Base-by-base conservation (phyloP, 2,113 vertebrate species). In the Opisthocomus hoazin region DNA sequence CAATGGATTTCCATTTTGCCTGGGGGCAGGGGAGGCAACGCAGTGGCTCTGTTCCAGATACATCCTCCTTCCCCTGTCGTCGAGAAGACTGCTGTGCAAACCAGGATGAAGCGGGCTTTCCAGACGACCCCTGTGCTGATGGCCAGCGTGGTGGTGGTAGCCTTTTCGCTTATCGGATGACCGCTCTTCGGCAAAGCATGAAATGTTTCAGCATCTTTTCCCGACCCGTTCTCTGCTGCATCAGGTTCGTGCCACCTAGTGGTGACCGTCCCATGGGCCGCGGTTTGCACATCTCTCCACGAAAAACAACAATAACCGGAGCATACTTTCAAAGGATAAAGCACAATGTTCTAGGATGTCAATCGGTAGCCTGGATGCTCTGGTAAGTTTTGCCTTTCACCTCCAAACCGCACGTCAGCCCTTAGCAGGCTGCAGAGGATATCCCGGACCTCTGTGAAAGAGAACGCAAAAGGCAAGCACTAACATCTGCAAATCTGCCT, bases 231-330 rank as follows among this genome's bases (percentile, higher is more conserved):
- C 82, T 80, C 87, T 97, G 97, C 70, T n/a, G 96, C 97, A 97
- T 97, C 98, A 86, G 96, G 94, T 96, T 96, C 69, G 82, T 97
- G 98, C 98, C 98, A 98, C 94, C 98, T 98, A 98, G 97, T 93
- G 98, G 98, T 11, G 61, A 87, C 26, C 84, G 61, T n/a, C 34
- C 80, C 75, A 37, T 75, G 50, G 50, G 70, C 34, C 16, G 37
- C 71, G 76, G 45, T 53, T 77, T 81, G 34, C 36, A 15, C 46
- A 11, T 15, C 21, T 46, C 53, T 30, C 11, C 10, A 10, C 10
- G 43, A 14, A 39, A 78, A 74, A 3, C 41, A 37, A 3, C 15
- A 43, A 39, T 34, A 18, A 69, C 5, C 64, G 20, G n/a, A 46
- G 11, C 22, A 15, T 30, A 37, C 34, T 48, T 93, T 71, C 69